Percentiles rank a stretch among this genome's conserved stretches.
phyloP scores from a whole-genome alignment of 1,140 invertebrate species.

The Drosophila willistoni region DNA sequence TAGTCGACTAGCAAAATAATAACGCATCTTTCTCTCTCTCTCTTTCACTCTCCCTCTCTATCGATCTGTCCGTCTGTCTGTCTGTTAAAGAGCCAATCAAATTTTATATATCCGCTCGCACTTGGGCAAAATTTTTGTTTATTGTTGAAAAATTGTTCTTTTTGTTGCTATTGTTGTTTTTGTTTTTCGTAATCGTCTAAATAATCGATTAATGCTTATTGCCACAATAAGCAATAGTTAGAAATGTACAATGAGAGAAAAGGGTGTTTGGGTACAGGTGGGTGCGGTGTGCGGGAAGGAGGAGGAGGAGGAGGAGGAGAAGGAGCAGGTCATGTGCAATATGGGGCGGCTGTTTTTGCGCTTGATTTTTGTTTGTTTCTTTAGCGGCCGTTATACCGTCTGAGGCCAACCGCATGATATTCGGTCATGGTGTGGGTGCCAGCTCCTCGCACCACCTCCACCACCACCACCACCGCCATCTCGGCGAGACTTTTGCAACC shows the following conservation, averaged over 20 bases:
- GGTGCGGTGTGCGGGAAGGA: constrained; percentile 24
- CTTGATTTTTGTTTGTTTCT: constrained; percentile 44
- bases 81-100: constrained; percentile 31
- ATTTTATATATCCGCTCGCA: constrained; percentile 47
- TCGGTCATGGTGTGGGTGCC: constrained; percentile 29
- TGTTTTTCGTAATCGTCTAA: constrained; percentile 57
- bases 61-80: too few relatives aligned
- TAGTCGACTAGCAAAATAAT: constrained; percentile 4
- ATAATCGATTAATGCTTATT: constrained; percentile 66
- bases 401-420: constrained; percentile 66
- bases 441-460: neutral
- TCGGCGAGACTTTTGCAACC: constrained; percentile 59
- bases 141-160: constrained; percentile 41
- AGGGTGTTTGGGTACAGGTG: neutral
- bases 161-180: constrained; percentile 21
- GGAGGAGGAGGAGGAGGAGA: neutral
- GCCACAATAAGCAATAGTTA: constrained; percentile 40
- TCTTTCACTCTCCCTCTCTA: too few relatives aligned
- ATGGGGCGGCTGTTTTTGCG: constrained; percentile 40
- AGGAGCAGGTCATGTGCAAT: constrained; percentile 73
- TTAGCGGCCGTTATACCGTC: constrained; percentile 29
- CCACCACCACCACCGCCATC: neutral
- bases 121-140: constrained; percentile 55
- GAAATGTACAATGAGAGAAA: neutral
- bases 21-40: constrained; percentile 2